Percentiles rank a stretch among this genome's conserved stretches.
Conservation (phyloP, 1,140 invertebrate species). For the Danaus plexippus region DNA sequence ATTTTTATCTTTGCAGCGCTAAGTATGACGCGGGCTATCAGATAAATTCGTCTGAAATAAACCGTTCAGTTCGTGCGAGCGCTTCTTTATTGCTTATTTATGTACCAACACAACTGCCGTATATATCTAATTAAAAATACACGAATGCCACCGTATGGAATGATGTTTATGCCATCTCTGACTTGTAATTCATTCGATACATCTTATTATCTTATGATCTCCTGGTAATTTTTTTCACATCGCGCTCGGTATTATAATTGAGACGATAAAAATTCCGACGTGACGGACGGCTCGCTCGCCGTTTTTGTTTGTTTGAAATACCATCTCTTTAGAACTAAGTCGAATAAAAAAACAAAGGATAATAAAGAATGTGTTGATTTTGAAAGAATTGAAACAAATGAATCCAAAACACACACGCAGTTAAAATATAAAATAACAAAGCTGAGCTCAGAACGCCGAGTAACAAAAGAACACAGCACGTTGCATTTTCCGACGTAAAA, state of each 20-base stretch:
- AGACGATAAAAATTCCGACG: too few relatives aligned
- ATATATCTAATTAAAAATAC: too few relatives aligned
- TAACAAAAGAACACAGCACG: constrained; percentile 40
- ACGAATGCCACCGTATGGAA: too few relatives aligned
- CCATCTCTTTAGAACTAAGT: constrained; percentile 5
- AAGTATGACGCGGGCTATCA: constrained; percentile 37
- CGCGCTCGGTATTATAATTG: too few relatives aligned
- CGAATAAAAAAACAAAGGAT: constrained; percentile 16
- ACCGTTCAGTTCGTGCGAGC: constrained; percentile 21
- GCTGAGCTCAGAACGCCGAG: constrained; percentile 33
- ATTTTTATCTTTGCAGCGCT: constrained; percentile 35
- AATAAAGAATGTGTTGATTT: constrained; percentile 32
- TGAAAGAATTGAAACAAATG: constrained; percentile 39
- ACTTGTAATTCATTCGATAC: too few relatives aligned
- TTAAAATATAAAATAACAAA: constrained; percentile 48
- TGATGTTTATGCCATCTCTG: too few relatives aligned
- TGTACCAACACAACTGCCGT: constrained; percentile 13
- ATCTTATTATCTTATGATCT: too few relatives aligned
- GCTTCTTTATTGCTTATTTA: constrained; percentile 47
- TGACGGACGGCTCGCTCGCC: too few relatives aligned
- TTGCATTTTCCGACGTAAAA: constrained; percentile 43
- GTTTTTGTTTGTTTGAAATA: too few relatives aligned
- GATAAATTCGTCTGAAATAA: constrained; percentile 42
- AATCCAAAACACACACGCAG: constrained; percentile 37
- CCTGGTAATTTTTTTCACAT: too few relatives aligned